Conservation (phyloP, 2,888 invertebrate species). For the Adela reaumurella region DNA sequence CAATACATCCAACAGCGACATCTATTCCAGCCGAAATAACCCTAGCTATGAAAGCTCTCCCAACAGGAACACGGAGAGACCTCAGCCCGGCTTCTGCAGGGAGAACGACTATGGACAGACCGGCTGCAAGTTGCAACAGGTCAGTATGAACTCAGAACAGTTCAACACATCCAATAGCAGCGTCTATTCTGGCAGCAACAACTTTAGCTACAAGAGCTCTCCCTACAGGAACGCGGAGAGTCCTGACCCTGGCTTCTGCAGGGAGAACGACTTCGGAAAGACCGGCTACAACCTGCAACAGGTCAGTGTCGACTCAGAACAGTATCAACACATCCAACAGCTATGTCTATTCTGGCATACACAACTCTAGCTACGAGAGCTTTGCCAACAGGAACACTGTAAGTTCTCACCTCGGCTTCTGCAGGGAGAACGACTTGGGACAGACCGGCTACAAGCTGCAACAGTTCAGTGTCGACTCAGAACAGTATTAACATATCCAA, state of each 20-base stretch:
- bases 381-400: constrained; percentile 23
- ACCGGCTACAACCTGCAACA: constrained; percentile 23
- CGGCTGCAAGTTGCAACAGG: constrained; percentile 19
- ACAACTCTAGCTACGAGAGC: neutral
- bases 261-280: constrained; percentile 38
- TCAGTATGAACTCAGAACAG: no score
- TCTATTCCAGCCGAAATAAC: neutral
- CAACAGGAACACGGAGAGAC: constrained; percentile 28
- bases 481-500: no score
- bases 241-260: constrained; percentile 44
- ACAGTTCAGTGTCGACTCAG: constrained; percentile 3
- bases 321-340: constrained; percentile 35
- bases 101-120: constrained; percentile 40
- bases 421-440: constrained; percentile 38
- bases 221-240: constrained; percentile 26
- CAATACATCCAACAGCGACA: no score
- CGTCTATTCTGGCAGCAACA: constrained; percentile 15
- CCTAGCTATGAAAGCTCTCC: neutral
- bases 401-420: constrained; percentile 43
- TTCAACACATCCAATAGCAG: constrained; percentile 36
- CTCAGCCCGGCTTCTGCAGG: constrained; percentile 45
- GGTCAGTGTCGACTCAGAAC: constrained; percentile 17
- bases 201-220: neutral
- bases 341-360: constrained; percentile 21
- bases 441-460: constrained; percentile 29